These are phyloP conservation scores for Arrhopalites spinosus DNA, from an alignment of 2,888 invertebrate species.

Conservation along the genomic window DNA sequence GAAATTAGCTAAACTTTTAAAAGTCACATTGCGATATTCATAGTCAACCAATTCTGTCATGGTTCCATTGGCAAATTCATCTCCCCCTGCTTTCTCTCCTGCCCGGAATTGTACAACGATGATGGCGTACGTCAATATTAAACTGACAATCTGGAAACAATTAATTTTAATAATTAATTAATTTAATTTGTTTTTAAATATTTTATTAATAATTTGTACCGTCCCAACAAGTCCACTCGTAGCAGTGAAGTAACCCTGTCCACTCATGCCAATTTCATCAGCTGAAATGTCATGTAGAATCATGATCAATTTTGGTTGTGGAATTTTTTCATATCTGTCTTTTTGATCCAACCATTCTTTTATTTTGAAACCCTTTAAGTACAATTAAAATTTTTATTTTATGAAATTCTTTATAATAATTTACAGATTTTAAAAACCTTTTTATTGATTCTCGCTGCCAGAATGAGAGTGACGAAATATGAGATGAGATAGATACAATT, in stretches of 20 bases:
- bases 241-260: conserved; percentile 32
- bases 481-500: conserved; percentile 24
- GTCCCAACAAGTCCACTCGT: conserved; percentile 31
- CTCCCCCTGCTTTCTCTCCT: background rate
- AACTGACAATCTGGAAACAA: conserved; percentile 18
- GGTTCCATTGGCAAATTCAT: background rate
- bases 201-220: background rate
- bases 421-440: no score
- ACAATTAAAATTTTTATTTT: background rate
- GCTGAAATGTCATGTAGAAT: conserved; percentile 29
- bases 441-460: conserved; percentile 27
- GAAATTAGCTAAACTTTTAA: no score
- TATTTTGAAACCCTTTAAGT: conserved; percentile 20
- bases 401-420: no score
- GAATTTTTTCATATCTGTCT: conserved; percentile 30
- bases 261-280: conserved; percentile 30
- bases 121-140: conserved; percentile 32
- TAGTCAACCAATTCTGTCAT: background rate
- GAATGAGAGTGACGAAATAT: conserved; percentile 24
- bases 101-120: conserved; percentile 35
- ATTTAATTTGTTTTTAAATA: background rate
- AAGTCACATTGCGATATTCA: no score
- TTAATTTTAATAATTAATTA: conserved; percentile 7
- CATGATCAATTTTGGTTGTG: conserved; percentile 31
- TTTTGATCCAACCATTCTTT: conserved; percentile 29